Conservation (phyloP, 2,888 invertebrate genomes). For the Acleris cristana region DNA sequence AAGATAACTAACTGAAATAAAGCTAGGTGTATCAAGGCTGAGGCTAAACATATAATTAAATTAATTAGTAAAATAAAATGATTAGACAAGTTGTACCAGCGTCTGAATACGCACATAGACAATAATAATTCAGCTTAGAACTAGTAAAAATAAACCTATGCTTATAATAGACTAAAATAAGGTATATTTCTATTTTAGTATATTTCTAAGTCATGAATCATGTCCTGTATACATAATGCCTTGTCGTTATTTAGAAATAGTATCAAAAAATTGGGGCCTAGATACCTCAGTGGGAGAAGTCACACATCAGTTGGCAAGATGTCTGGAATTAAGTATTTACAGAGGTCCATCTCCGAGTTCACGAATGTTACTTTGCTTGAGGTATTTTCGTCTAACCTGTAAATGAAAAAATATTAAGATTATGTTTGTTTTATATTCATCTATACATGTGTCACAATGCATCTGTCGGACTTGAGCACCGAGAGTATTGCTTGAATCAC, state of each 20-base stretch:
- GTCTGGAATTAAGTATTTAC: conserved; percentile 90
- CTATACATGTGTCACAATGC: no score
- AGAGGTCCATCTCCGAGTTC: conserved; percentile 87
- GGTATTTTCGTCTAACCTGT: conserved; percentile 90
- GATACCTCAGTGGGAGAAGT: conserved; percentile 40
- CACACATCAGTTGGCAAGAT: conserved; percentile 88
- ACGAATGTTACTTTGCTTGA: conserved; percentile 90
- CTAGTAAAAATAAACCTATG: conserved; percentile 10
- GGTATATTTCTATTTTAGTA: conserved; percentile 12
- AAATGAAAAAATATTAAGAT: conserved; percentile 44
- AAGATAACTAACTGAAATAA: no score
- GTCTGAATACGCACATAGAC: conserved; percentile 1
- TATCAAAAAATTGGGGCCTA: conserved; percentile 17
- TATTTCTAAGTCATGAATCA: conserved; percentile 21
- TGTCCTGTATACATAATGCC: conserved; percentile 34
- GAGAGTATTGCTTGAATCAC: no score
- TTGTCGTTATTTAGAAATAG: conserved; percentile 29
- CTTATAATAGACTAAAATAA: conserved; percentile 10
- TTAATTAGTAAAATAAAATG: no score
- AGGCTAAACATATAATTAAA: no score
- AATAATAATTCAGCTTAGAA: conserved; percentile 1
- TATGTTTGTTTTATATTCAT: neutral
- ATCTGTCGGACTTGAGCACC: no score
- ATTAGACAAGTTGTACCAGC: no score
- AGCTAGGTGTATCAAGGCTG: no score